Evolutionary conservation across 2,797 vertebrate species (phyloP), one percentile per base, ranked within the genome.

Genomic region (Chaenodraco wilsoni): DNA sequence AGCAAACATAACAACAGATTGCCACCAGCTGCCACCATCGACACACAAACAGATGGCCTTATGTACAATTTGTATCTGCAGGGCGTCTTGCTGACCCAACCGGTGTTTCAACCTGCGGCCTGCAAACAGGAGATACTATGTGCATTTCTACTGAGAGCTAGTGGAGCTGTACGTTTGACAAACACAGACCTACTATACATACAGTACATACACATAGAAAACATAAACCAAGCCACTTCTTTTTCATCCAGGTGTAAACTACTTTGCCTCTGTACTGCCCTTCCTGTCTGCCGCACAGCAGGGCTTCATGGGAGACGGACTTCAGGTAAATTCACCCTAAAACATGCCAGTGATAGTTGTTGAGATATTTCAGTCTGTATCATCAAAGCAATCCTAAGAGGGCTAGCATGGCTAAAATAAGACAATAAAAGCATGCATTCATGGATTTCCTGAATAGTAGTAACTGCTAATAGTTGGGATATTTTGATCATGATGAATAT

Each of bases 151-250:
- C 90, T 56, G 78, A 92, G 75, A 98, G 96, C 75, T 98, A 96
- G 96, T 98, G 95, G 95, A 88, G 90, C 80, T 96, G 97, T 98
- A 93, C 94, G 96, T 96, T 85, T 5, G n/a, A 55, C 49, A 57
- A 1, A 61, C 2, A 31, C 16, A 41, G 31, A 40, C 37, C 19
- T 58, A 56, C n/a, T 2, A 66, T 19, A 60, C 10, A 48, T 17
- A 62, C 27, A 27, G 27, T 27, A 27, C 14, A 63, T 14, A 64
- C 46, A 48, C 1, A 1, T 40, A 37, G 31, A 57, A n/a, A 40
- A 31, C 10, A 6, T 10, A 19, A 6, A 16, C 17, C 69, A 56
- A 55, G 27, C 11, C 5, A n/a, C 1, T 19, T 57, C 14, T 66
- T 56, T 50, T 31, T 73, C 51, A 33, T 72, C 9, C 74, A 98